These are phyloP conservation scores for Aepyceros melampus DNA, from an alignment of 2,113 vertebrate genomes.

Conservation along the genomic window DNA sequence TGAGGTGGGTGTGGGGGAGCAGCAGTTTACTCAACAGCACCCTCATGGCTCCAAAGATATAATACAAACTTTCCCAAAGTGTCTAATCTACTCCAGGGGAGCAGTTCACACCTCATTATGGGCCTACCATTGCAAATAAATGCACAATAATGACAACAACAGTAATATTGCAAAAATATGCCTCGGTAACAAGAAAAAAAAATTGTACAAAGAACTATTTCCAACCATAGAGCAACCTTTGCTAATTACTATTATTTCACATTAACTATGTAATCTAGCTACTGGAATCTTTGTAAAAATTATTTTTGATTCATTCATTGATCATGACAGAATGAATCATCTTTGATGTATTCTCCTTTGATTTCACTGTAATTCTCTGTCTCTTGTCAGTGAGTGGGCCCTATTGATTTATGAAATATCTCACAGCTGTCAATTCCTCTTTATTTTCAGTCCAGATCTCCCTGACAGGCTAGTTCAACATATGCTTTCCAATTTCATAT, in stretches of 20 bases:
- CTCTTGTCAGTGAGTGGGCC: background rate
- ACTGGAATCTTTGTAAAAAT: background rate
- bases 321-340: background rate
- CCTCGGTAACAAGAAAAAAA: background rate
- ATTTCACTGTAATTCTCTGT: background rate
- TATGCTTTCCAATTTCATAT: background rate
- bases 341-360: background rate
- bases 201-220: background rate
- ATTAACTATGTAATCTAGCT: background rate
- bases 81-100: slow-evolving; percentile 41
- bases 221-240: background rate
- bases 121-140: slow-evolving; percentile 27
- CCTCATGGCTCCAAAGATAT: background rate
- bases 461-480: background rate
- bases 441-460: background rate
- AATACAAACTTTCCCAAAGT: slow-evolving; percentile 5
- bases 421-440: background rate
- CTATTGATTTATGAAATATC: background rate
- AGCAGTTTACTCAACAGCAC: background rate
- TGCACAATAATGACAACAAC: slow-evolving; percentile 18
- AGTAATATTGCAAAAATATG: slow-evolving; percentile 24
- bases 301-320: slow-evolving; percentile 19
- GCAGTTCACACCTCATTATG: slow-evolving; percentile 16
- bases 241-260: background rate
- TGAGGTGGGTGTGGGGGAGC: too few species aligned